Base-by-base conservation (phyloP, 1,140 invertebrate genomes). In the Chelonus insularis region DNA sequence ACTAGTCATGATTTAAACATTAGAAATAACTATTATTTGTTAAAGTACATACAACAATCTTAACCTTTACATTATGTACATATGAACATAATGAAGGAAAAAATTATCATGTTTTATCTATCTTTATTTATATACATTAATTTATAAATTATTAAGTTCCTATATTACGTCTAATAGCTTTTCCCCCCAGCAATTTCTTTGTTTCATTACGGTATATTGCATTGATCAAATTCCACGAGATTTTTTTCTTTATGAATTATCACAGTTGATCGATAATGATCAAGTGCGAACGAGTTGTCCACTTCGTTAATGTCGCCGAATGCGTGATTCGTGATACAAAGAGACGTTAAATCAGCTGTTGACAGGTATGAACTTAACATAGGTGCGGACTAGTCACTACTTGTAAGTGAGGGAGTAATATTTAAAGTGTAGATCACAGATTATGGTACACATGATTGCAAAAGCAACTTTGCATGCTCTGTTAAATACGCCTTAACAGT, bases 311-410 rank as follows among this genome's bases (percentile, higher is more conserved):
- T 64, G 63, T 48, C 58, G 9, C 25, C 54, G 52, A 47, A 47
- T 23, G 29, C 56, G 39, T 20, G 20, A 50, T 58, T 41, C 25
- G 12, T 58, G 43, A 18, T 60, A 64, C 63, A 64, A 64, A 64
- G 63, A 64, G 63, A 64, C 63, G 58, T 64, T 64, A 64, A 64
- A 64, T 64, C 63, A 64, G 58, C 41, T 37, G 47, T 61, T 64
- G 58, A 64, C 63, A 60, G 51, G 54, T 57, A 34, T 50, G 36
- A 50, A 39, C 16, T 43, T 14, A 14, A 62, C 47, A 48, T 48
- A 57, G 52, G 52, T 41, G 56, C 54, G 47, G 57, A 48, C 61
- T 37, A 61, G 45, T 37, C 47, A 34, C 25, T 55, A 39, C 7
- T 45, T 29, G 25, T 7, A 7, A 29, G 52, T 61, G 51, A 60